Base-by-base conservation (phyloP, 1,140 invertebrate species). In the Drosophila murphyi region DNA sequence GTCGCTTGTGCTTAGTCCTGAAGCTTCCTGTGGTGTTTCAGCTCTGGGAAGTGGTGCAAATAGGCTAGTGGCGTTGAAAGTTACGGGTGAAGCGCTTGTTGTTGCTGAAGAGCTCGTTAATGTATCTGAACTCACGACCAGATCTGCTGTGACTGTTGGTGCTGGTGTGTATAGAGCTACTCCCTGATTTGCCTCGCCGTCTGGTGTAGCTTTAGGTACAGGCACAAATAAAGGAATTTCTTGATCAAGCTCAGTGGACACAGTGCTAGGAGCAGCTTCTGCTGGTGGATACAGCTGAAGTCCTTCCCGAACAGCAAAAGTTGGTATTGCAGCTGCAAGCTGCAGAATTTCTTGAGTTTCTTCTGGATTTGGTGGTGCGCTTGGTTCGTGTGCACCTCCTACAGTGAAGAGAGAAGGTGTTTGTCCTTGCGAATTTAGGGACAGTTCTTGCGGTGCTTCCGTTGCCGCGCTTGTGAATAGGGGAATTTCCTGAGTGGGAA, bases 201-300 rank as follows among this genome's bases (percentile, higher is more conserved):
- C 31, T 4, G 83, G 63, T 5, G 72, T 83, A 4, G 81, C 69
- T 39, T 47, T 10, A 10, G 82, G 79, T 3, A 79, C 82, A 5
- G 83, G 82, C 35, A 86, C 83, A 52, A 83, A 88, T 29, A 86
- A 29, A 39, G 79, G 55, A 31, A 20, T 43, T 45, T 20, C 74
- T 37, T 37, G 43, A 2, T 43, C 43, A 6, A 28, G 3, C 3
- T 59, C 45, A 48, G 28, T 20, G 7, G 52, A 2, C 7, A 31
- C 32, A 7, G 32, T 2, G 51, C 51, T 45, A 2, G 39, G 8
- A 4, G 3, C 29, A 5, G n/a, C 5, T 50, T 65, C 43, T 52
- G 48, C 52, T 32, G 52, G 28, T 0, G 74, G 59, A 64, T 61
- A 68, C 4, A 59, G 10, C 20, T 29, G 8, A 7, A 32, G n/a